Conservation (phyloP, 2,113 vertebrate genomes). For the Caretta caretta region DNA sequence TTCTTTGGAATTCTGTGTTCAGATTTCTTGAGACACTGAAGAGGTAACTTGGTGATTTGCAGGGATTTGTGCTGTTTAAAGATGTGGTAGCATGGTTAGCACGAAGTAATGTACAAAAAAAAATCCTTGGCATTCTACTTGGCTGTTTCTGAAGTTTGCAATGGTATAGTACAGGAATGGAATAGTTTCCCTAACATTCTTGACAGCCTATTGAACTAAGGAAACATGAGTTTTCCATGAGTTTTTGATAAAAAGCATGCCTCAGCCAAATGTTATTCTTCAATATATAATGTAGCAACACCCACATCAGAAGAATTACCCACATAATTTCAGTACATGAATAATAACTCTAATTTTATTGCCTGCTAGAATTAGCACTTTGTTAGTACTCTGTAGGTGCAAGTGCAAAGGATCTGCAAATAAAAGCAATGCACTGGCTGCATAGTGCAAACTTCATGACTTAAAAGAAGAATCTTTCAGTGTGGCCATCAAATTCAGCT, state of each 20-base stretch:
- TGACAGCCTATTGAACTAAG: background rate
- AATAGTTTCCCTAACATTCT: conserved; percentile 1
- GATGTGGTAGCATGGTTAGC: background rate
- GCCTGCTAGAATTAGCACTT: conserved; percentile 60
- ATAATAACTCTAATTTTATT: conserved; percentile 39
- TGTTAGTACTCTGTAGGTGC: conserved; percentile 59
- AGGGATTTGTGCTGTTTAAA: background rate
- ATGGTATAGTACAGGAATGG: background rate
- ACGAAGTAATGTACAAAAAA: background rate
- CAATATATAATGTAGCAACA: background rate
- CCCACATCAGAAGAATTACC: background rate
- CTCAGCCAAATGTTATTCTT: background rate
- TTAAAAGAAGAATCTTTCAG: conserved; percentile 54
- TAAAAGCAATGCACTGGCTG: conserved; percentile 63
- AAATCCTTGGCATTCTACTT: background rate
- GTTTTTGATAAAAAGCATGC: background rate
- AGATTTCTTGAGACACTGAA: conserved; percentile 30
- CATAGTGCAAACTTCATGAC: conserved; percentile 37
- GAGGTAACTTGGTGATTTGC: background rate
- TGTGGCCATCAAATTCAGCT: conserved; percentile 34
- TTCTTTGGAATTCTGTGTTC: background rate
- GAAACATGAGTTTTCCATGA: background rate
- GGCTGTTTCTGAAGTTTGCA: background rate
- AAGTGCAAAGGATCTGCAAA: conserved; percentile 65
- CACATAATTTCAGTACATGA: conserved; percentile 24